Base-by-base conservation (phyloP, 2,888 invertebrate species). In the Campopleginae sp. region DNA sequence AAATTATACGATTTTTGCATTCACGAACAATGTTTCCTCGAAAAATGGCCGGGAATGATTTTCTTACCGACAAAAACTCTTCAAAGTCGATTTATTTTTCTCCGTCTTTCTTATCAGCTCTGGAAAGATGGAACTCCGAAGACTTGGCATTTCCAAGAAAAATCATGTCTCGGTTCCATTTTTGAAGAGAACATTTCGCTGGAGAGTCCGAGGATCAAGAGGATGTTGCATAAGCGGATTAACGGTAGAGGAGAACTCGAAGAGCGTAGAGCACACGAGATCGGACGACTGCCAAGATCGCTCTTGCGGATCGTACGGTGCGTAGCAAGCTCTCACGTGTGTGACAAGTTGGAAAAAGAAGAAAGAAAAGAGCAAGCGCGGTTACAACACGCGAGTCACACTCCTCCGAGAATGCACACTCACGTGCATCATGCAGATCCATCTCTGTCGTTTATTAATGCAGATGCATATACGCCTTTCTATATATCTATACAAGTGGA, bases 161-260 rank as follows among this genome's bases (percentile, higher is more conserved):
- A 51, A 33, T 38, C 48, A 14, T 31, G 61, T 63, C 48, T 27
- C 61, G 48, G 61, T 79, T 23, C 51, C 31, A 23, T 72, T 27
- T 80, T 74, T 80, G 42, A 68, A 77, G 66, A 42, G 72, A 72
- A 19, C 31, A 46, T 19, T 44, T 8, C 33, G 42, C 65, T 42
- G 72, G 42, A n/a, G 7, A 3, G n/a, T 7, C 44, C 33, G 65
- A 76, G 23, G 68, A 68, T 23, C 66, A 48, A 19, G 38, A 58
- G 74, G 72, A 65, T 84, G 86, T 90, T 90, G 87, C 91, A 88
- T 89, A 91, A 91, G 89, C 87, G 88, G 90, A 91, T 91, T 91
- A 91, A 91, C 91, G 91, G 91, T 91, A 89, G 88, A 91, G 86
- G 85, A 84, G 72, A 65, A 66, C 70, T 71, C 77, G 81, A 80